These are phyloP conservation scores for Ennomos erosarius DNA, from an alignment of 2,888 invertebrate species.

Conservation along the genomic window DNA sequence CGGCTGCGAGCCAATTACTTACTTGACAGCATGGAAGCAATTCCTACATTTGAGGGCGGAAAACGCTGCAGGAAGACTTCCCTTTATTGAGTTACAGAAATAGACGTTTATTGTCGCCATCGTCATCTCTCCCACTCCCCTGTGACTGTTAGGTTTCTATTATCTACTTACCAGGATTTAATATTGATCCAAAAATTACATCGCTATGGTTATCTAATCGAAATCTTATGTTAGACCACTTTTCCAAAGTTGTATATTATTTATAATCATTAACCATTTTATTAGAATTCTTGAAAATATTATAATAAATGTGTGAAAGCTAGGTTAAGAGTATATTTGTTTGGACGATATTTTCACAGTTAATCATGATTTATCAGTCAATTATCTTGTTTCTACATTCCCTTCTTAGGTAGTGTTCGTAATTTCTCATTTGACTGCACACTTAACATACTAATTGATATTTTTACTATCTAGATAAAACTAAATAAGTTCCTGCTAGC, in stretches of 20 bases:
- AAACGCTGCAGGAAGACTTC: conserved; percentile 81
- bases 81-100: conserved; percentile 69
- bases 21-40: conserved; percentile 83
- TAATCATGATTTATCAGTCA: no score
- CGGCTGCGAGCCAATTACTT: conserved; percentile 82
- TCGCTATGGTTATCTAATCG: no score
- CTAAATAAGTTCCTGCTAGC: conserved; percentile 30
- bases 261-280: no score
- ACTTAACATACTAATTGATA: conserved; percentile 32
- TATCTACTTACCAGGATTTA: neutral
- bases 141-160: conserved; percentile 16
- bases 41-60: conserved; percentile 84
- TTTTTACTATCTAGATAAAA: conserved; percentile 43
- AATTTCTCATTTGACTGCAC: conserved; percentile 7
- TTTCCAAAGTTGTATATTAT: no score
- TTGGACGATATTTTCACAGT: no score
- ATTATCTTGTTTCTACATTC: no score
- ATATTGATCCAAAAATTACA: no score
- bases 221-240: no score
- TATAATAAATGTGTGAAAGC: no score
- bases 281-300: no score
- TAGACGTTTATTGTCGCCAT: conserved; percentile 62
- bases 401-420: neutral
- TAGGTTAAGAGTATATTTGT: no score
- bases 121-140: conserved; percentile 36